Percentiles rank a stretch among this genome's conserved stretches.
Evolutionary conservation across 2,888 invertebrate genomes (phyloP).

Genomic region (Caenorhabditis sp.): DNA sequence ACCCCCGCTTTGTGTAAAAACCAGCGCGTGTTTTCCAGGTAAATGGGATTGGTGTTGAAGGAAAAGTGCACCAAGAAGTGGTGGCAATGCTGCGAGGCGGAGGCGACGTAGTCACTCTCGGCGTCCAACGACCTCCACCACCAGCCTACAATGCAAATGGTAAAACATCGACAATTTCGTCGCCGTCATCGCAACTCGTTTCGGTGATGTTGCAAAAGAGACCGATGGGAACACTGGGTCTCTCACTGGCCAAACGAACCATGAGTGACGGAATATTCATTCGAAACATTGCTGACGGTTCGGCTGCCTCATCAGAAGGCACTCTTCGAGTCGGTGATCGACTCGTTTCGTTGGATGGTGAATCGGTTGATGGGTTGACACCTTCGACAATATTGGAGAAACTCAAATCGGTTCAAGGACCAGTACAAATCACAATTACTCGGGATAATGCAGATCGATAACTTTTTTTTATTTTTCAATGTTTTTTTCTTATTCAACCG

Average conservation of each 20-base stretch:
- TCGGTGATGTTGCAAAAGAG: slow-evolving; percentile 53
- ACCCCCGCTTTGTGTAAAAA: slow-evolving; percentile 27
- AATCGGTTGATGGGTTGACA: slow-evolving; percentile 57
- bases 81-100: slow-evolving; percentile 71
- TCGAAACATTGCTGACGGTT: slow-evolving; percentile 61
- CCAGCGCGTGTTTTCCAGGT: slow-evolving; percentile 66
- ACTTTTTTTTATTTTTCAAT: neutral
- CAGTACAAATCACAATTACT: slow-evolving; percentile 56
- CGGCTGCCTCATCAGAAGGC: slow-evolving; percentile 59
- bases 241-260: slow-evolving; percentile 63
- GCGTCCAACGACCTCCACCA: slow-evolving; percentile 35
- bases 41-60: slow-evolving; percentile 71
- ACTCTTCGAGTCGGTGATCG: slow-evolving; percentile 51
- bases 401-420: slow-evolving; percentile 63
- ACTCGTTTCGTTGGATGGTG: slow-evolving; percentile 58
- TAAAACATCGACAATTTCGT: neutral
- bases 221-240: slow-evolving; percentile 50
- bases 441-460: slow-evolving; percentile 23
- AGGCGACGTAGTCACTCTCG: slow-evolving; percentile 47
- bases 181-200: slow-evolving; percentile 30
- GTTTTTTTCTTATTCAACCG: neutral
- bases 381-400: slow-evolving; percentile 63
- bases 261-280: slow-evolving; percentile 68
- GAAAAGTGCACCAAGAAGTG: slow-evolving; percentile 72
- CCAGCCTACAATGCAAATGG: slow-evolving; percentile 17